phyloP scores from a whole-genome alignment of 2,797 vertebrate species.

The Lepus townsendii region DNA sequence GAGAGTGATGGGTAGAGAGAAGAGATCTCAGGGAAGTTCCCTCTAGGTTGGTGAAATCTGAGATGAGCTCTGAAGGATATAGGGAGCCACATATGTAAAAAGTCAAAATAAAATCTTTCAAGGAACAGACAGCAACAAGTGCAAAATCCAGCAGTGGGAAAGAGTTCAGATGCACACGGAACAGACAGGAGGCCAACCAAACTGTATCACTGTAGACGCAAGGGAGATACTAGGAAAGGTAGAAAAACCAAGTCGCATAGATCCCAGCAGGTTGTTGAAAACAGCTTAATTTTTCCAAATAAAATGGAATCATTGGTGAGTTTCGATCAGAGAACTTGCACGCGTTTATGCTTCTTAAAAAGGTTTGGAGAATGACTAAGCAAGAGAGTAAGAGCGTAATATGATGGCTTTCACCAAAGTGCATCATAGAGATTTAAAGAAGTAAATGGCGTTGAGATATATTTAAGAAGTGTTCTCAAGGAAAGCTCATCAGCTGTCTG shows the following conservation, averaged over 20 bases:
- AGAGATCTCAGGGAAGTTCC: not conserved
- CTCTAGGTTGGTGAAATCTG: not conserved
- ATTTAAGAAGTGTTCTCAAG: not conserved
- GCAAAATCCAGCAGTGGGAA: not conserved
- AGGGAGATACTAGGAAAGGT: not conserved
- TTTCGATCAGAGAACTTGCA: not conserved
- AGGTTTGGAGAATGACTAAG: not conserved
- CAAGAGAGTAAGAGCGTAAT: not conserved
- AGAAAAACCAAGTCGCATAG: not conserved
- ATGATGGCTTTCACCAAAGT: not conserved
- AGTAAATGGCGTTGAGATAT: not conserved
- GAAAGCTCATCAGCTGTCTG: not conserved
- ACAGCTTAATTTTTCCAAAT: not conserved
- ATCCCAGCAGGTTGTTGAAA: not conserved
- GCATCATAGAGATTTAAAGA: not conserved
- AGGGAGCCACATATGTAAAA: not conserved
- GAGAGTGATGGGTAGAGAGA: not conserved
- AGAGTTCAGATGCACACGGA: not conserved
- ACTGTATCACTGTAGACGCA: not conserved
- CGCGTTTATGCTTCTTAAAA: not conserved
- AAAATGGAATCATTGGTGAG: not conserved
- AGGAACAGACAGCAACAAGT: not conserved
- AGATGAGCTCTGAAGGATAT: not conserved
- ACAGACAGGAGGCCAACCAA: not conserved
- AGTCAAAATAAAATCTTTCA: not conserved